These are phyloP conservation scores for Bruchidius siliquastri DNA, from an alignment of 2,888 invertebrate genomes.

Conservation along the genomic window DNA sequence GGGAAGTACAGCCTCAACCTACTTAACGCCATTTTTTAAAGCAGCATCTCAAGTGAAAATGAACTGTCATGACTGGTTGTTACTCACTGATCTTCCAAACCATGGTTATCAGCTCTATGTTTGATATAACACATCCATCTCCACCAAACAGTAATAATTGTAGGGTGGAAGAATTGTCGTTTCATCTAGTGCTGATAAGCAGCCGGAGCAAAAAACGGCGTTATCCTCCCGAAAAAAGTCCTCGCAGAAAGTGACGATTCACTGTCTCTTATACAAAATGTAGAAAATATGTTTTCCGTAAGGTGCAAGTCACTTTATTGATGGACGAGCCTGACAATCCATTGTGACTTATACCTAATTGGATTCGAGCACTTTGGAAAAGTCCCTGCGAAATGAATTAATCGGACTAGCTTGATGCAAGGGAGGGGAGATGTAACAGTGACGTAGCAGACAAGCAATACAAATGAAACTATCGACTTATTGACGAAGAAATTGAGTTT, in stretches of 20 bases:
- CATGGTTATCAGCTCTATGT: too few relatives aligned
- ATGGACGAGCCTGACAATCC: constrained; percentile 26
- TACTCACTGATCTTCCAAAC: too few relatives aligned
- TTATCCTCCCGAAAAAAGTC: constrained; percentile 12
- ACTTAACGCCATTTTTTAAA: too few relatives aligned
- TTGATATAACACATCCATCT: background rate
- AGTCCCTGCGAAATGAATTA: constrained; percentile 41
- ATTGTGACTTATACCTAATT: constrained; percentile 46
- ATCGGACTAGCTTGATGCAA: constrained; percentile 37
- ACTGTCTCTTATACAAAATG: constrained; percentile 31
- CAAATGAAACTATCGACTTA: background rate
- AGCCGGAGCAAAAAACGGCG: constrained; percentile 18
- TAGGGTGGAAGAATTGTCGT: constrained; percentile 19
- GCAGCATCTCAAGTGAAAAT: too few relatives aligned
- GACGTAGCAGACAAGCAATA: background rate
- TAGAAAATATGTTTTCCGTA: constrained; percentile 27
- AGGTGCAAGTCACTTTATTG: constrained; percentile 28
- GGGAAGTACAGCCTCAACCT: too few relatives aligned
- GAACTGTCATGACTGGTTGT: too few relatives aligned
- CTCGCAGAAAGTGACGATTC: constrained; percentile 33
- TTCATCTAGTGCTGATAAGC: constrained; percentile 19
- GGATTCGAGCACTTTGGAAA: constrained; percentile 37
- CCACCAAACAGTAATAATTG: constrained; percentile 12
- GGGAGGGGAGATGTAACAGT: constrained; percentile 16
- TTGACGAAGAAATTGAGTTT: too few relatives aligned